Base-by-base conservation (phyloP, 2,113 vertebrate species). In the Brachyhypopomus gauderio region DNA sequence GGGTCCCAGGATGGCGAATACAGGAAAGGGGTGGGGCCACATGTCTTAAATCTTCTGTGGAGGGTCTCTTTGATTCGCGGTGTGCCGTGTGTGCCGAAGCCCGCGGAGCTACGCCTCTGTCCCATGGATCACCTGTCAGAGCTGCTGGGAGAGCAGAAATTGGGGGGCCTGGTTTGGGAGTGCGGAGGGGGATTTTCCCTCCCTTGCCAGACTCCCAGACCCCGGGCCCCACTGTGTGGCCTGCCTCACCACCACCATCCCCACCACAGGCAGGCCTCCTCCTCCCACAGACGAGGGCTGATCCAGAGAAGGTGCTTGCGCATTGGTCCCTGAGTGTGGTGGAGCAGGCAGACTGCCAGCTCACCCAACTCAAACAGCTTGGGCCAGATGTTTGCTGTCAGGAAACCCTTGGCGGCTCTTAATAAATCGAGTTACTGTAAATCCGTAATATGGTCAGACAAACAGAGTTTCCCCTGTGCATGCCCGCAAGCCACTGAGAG, bases 311-410 rank as follows among this genome's bases (percentile, higher is more conserved):
- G 87, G 85, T 89, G 83, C 84, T 81, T 85, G 78, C 80, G 81
- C 84, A 77, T 81, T 86, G 88, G 89, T 87, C 88, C 84, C 84
- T 87, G 74, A 69, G 64, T 82, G 62, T 78, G 87, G 87, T 83
- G 85, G 85, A 80, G 72, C 75, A 81, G 89, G 90, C 88, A 88
- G 82, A 73, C 82, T 36, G 90, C 92, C 91, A 92, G 78, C 78
- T 89, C 78, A 72, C 87, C 88, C 83, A 52, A 85, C 88, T 72
- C 72, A 86, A 88, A 85, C 87, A 80, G 83, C 86, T 87, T 87
- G 81, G 85, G 86, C 89, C 93, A 95, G 92, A 93, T 95, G 91
- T 92, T 94, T 70, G 86, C 77, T 89, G 81, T 93, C 91, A 89
- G 85, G 82, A 89, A 89, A 84, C 84, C 88, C 87, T 52, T 83